Conservation (phyloP, 2,797 vertebrate species). For the Eleutherodactylus coqui region DNA sequence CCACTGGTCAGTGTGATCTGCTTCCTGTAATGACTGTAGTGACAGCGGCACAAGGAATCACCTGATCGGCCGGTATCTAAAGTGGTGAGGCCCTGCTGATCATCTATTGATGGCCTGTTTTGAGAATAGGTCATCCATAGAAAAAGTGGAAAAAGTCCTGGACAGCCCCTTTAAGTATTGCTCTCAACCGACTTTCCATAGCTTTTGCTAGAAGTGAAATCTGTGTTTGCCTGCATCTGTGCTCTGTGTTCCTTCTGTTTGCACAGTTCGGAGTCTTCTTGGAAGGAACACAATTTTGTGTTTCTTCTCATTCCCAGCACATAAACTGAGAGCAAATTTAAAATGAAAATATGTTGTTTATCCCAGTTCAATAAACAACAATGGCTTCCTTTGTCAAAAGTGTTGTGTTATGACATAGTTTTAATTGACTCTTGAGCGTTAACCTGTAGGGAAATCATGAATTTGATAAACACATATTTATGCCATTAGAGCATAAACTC, state of each 20-base stretch:
- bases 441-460: constrained; percentile 61
- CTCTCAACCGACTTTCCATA: too few relatives aligned
- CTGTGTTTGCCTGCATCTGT: background rate
- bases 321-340: constrained; percentile 47
- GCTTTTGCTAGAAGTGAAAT: too few relatives aligned
- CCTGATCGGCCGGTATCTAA: too few relatives aligned
- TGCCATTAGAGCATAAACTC: constrained; percentile 60
- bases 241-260: background rate
- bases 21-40: too few relatives aligned
- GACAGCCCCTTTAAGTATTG: too few relatives aligned
- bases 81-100: too few relatives aligned
- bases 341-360: constrained; percentile 64
- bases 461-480: constrained; percentile 63
- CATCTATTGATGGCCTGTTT: too few relatives aligned
- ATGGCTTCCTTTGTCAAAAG: constrained; percentile 60
- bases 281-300: background rate
- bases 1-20: too few relatives aligned
- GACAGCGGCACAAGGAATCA: too few relatives aligned
- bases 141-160: too few relatives aligned
- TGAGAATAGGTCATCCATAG: too few relatives aligned
- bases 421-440: constrained; percentile 62
- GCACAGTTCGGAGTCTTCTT: constrained; percentile 10
- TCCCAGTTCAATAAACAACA: constrained; percentile 62
- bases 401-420: constrained; percentile 59
- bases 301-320: constrained; percentile 44